Base-by-base conservation (phyloP, 2,797 vertebrate species). In the Serranus cabrilla region DNA sequence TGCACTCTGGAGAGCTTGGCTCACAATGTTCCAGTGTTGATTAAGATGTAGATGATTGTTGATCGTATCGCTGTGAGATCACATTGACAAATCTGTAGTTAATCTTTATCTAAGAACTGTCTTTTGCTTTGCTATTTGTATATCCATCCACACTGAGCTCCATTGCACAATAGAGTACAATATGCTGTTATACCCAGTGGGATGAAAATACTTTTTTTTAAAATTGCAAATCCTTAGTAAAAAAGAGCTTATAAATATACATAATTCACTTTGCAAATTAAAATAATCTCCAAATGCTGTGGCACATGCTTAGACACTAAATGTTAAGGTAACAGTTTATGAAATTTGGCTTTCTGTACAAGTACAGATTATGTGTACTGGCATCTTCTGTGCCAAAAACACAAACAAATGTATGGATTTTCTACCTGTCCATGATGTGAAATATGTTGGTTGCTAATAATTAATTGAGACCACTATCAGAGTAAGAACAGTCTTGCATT, bases 41-140 rank as follows among this genome's bases (percentile, higher is more conserved):
- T 75, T 58, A 56, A 59, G 46, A 81, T 68, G 57, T 58, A 11
- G 21, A 68, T 66, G 49, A 66, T 54, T 47, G 43, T 59, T 75
- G 61, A 76, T 68, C n/a, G 42, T 40, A 66, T 64, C 27, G 5
- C 46, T 25, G 34, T 4, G 31, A 67, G 25, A 74, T 74, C 46
- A 68, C 1, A 16, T 10, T 46, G 23, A 58, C 5, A 51, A 46
- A 64, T 78, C 34, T 75, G 64, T 20, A 37, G 20, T 43, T 39
- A 52, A 31, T 74, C n/a, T 66, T 7, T 8, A 56, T 68, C 20
- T 25, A 17, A 56, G 34, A 57, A 54, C 62, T 20, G 18, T 31
- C 4, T 63, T 54, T 58, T 52, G 17, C 50, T 39, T 39, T 55
- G 62, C 13, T 27, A 18, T 71, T 63, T 63, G n/a, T 61, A n/a